Percentiles rank a stretch among this genome's conserved stretches.
phyloP scores from a whole-genome alignment of 2,888 invertebrate genomes.

The Andricus quercusramuli region DNA sequence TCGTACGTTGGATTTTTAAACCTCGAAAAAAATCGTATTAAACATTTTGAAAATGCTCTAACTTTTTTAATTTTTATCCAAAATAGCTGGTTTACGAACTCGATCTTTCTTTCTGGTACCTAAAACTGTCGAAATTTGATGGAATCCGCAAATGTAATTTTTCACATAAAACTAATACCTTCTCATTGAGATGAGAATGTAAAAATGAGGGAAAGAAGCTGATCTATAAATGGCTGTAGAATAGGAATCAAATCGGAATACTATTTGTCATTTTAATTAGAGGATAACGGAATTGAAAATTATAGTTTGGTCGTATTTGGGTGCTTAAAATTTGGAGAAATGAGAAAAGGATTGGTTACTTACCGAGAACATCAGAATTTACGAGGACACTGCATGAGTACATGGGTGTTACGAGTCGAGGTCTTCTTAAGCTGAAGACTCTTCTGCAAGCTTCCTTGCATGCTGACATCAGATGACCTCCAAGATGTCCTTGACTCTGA shows the following conservation, averaged over 20 bases:
- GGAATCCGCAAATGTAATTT: background rate
- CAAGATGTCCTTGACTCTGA: slow-evolving; percentile 79
- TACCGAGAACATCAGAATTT: slow-evolving; percentile 92
- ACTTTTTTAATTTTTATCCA: too few relatives aligned
- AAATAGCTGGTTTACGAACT: too few relatives aligned
- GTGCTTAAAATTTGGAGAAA: slow-evolving; percentile 3
- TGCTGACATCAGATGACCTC: slow-evolving; percentile 94
- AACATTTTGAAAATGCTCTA: too few relatives aligned
- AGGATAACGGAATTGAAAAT: background rate
- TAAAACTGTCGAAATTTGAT: too few relatives aligned
- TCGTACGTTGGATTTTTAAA: too few relatives aligned
- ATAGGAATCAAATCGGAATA: background rate
- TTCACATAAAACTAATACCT: too few relatives aligned
- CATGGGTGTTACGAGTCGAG: slow-evolving; percentile 97
- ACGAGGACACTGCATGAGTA: slow-evolving; percentile 91
- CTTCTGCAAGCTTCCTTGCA: slow-evolving; percentile 93
- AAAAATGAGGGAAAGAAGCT: background rate
- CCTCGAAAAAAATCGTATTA: too few relatives aligned
- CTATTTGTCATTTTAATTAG: background rate
- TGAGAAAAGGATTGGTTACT: slow-evolving; percentile 75
- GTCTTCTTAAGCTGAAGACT: slow-evolving; percentile 93
- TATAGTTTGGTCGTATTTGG: background rate
- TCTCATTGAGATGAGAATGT: too few relatives aligned
- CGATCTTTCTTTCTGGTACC: too few relatives aligned
- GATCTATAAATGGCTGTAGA: background rate